phyloP scores from a whole-genome alignment of 2,113 vertebrate genomes.

The Rhinolophus sinicus region DNA sequence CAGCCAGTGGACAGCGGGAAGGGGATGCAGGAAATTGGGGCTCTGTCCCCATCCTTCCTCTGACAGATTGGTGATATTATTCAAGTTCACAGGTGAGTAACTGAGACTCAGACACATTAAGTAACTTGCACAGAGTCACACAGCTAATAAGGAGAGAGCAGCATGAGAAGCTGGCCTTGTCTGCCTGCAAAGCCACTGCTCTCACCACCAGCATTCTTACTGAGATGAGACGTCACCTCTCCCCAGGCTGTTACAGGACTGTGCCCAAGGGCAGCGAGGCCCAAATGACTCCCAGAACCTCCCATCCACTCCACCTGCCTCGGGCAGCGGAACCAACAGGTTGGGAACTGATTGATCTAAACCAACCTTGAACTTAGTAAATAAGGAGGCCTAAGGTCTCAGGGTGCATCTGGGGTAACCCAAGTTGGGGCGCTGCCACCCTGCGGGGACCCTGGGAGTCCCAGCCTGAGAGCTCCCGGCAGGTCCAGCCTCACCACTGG shows the following conservation, averaged over 20 bases:
- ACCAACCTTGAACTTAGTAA: background rate
- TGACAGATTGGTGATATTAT: too few relatives aligned
- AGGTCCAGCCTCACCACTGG: background rate
- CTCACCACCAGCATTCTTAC: background rate
- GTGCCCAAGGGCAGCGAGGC: background rate
- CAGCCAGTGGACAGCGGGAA: background rate
- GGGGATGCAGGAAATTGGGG: background rate
- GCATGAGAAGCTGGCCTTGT: background rate
- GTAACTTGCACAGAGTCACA: background rate
- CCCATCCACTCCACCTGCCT: background rate
- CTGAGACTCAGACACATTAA: background rate
- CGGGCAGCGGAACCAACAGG: background rate
- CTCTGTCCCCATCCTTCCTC: background rate
- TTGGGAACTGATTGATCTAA: background rate
- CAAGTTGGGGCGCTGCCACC: background rate
- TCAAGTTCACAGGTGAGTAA: background rate
- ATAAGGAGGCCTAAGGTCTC: background rate
- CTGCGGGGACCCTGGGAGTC: background rate
- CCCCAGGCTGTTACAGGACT: background rate
- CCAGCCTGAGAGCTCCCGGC: background rate
- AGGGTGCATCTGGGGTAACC: background rate
- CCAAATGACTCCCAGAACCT: accelerated
- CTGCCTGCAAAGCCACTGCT: background rate
- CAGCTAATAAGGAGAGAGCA: background rate
- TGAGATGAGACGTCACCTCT: accelerated